Evolutionary conservation across 2,113 vertebrate species (phyloP).

Genomic region (Hylia prasina): DNA sequence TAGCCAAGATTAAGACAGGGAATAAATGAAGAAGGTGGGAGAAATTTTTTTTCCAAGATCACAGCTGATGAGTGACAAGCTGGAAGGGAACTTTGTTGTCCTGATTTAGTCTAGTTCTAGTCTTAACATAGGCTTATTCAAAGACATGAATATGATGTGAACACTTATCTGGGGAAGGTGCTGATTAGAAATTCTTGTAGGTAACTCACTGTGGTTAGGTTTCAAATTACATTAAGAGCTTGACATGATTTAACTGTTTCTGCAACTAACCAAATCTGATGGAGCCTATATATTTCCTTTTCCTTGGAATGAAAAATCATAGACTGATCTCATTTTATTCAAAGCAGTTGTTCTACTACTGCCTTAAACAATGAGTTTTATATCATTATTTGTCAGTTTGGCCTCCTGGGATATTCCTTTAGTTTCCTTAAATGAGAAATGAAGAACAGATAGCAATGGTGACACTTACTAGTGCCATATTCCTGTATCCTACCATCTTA

Average conservation of each 20-base stretch:
- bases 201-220: background rate
- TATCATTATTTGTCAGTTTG: conserved; percentile 1
- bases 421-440: background rate
- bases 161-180: background rate
- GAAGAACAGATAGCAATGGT: background rate
- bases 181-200: background rate
- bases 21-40: background rate
- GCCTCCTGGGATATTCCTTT: background rate
- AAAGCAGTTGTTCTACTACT: background rate
- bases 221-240: background rate
- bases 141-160: background rate
- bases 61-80: background rate
- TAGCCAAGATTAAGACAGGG: background rate
- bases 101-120: background rate
- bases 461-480: background rate
- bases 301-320: conserved; percentile 6
- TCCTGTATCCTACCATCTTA: background rate
- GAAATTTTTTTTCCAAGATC: background rate
- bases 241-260: background rate
- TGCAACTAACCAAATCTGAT: conserved; percentile 4
- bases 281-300: background rate
- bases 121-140: background rate
- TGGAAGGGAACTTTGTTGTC: background rate
- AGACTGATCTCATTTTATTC: conserved; percentile 19
- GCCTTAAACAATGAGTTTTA: conserved; percentile 11